phyloP scores from a whole-genome alignment of 1,140 invertebrate species.

The Geopemphigus sp. region DNA sequence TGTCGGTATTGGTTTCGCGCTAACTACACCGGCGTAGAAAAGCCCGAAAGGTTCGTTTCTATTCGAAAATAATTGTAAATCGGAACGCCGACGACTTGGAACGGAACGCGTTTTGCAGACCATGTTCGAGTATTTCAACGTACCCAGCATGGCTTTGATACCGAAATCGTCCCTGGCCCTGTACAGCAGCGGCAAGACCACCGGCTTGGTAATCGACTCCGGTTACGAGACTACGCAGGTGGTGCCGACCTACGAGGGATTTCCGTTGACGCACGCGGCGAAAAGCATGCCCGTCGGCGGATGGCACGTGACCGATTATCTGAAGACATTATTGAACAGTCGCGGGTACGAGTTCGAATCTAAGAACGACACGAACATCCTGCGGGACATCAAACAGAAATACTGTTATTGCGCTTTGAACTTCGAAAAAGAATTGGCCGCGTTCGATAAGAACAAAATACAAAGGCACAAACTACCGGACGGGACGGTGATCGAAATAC shows the following conservation, averaged over 20 bases:
- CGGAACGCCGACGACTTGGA: no score
- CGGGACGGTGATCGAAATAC: no score
- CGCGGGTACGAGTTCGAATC: not conserved
- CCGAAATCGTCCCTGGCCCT: not conserved
- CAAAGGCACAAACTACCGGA: no score
- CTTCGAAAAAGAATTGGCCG: not conserved
- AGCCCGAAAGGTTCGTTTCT: no score
- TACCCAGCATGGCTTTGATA: not conserved
- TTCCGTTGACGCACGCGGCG: not conserved
- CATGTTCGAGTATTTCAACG: constrained; percentile 6
- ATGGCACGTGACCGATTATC: not conserved
- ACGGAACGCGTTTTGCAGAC: not conserved
- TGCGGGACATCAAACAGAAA: not conserved
- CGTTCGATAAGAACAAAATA: no score
- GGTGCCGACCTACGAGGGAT: constrained; percentile 1
- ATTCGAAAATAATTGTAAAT: no score
- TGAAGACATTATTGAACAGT: not conserved
- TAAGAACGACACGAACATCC: not conserved
- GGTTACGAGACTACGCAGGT: not conserved
- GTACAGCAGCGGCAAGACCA: not conserved
- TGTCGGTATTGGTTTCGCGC: no score
- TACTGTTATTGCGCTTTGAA: not conserved
- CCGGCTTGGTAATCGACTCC: not conserved
- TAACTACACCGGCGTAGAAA: no score
- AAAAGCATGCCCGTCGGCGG: not conserved